A percentile compares a stretch with the other conserved stretches of the same genome.
These are phyloP conservation scores for Spea bombifrons DNA, from an alignment of 2,113 vertebrate species.

Conservation along the genomic window DNA sequence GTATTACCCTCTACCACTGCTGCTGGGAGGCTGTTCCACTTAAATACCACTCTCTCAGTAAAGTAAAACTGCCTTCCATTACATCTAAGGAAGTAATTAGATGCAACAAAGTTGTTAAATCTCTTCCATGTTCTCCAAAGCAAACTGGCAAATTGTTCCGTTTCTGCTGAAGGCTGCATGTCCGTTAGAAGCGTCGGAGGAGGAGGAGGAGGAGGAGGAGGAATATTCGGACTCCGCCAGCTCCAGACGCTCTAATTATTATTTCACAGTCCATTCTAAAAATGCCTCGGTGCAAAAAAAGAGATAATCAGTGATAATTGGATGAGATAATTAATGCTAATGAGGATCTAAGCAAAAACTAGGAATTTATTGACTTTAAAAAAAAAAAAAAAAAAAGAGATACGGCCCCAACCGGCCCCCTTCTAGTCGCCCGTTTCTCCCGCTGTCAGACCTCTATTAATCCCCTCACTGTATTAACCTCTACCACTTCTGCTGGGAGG, in stretches of 20 bases:
- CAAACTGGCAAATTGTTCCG: background rate
- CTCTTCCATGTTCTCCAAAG: too few relatives aligned
- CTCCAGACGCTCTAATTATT: constrained; percentile 31
- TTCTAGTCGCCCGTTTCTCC: too few relatives aligned
- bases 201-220: constrained; percentile 14
- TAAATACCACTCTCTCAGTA: too few relatives aligned
- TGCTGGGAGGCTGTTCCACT: too few relatives aligned
- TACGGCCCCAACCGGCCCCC: background rate
- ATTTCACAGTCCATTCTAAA: constrained; percentile 28
- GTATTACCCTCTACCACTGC: too few relatives aligned
- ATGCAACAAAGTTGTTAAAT: too few relatives aligned
- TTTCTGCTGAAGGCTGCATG: background rate
- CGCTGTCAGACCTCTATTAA: too few relatives aligned
- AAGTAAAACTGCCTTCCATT: too few relatives aligned
- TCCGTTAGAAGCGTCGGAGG: constrained; percentile 19
- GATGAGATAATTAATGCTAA: constrained; percentile 18
- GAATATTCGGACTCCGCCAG: constrained; percentile 26
- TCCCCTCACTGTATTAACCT: too few relatives aligned
- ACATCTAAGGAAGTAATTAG: too few relatives aligned
- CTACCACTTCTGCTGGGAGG: too few relatives aligned
- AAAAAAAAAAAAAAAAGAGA: too few relatives aligned
- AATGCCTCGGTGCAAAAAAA: constrained; percentile 18
- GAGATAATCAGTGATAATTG: constrained; percentile 12
- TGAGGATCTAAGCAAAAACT: constrained; percentile 11
- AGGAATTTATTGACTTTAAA: background rate